Percentiles rank a stretch among this genome's conserved stretches.
Conservation (phyloP, 2,888 invertebrate genomes). For the Choristoneura rosaceana region DNA sequence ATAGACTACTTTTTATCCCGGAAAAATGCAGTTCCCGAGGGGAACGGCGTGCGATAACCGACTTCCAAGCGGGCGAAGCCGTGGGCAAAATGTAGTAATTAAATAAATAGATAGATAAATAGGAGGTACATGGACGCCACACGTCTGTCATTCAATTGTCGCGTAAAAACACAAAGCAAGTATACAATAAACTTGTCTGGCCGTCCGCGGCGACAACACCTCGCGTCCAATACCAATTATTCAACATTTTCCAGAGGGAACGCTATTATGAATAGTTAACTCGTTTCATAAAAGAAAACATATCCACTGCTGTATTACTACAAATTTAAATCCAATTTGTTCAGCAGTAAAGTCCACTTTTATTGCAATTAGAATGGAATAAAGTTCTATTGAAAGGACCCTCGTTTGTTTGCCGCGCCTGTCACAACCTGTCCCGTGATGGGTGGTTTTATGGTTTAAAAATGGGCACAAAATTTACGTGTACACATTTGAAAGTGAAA, state of each 20-base stretch:
- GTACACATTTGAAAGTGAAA: background rate
- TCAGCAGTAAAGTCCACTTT: background rate
- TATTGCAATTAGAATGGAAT: background rate
- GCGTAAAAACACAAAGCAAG: background rate
- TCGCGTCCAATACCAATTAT: conserved; percentile 8
- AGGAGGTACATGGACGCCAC: background rate
- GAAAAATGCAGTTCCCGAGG: too few relatives aligned
- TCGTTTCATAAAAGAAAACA: background rate
- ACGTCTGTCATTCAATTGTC: background rate
- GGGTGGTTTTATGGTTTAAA: conserved; percentile 1
- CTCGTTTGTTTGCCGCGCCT: background rate
- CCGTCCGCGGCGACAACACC: background rate
- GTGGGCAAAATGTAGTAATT: too few relatives aligned
- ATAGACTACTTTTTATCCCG: too few relatives aligned
- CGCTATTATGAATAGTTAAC: conserved; percentile 10
- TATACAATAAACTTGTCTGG: conserved; percentile 2
- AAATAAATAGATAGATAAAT: too few relatives aligned
- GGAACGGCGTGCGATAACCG: too few relatives aligned
- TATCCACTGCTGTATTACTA: background rate
- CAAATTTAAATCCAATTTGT: background rate
- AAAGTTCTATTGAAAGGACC: background rate
- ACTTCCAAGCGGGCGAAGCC: too few relatives aligned
- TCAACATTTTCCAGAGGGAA: conserved; percentile 11
- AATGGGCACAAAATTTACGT: background rate
- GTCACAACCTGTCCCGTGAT: background rate